Evolutionary conservation across 2,113 vertebrate genomes (phyloP).

Genomic region (Microcebus murinus): DNA sequence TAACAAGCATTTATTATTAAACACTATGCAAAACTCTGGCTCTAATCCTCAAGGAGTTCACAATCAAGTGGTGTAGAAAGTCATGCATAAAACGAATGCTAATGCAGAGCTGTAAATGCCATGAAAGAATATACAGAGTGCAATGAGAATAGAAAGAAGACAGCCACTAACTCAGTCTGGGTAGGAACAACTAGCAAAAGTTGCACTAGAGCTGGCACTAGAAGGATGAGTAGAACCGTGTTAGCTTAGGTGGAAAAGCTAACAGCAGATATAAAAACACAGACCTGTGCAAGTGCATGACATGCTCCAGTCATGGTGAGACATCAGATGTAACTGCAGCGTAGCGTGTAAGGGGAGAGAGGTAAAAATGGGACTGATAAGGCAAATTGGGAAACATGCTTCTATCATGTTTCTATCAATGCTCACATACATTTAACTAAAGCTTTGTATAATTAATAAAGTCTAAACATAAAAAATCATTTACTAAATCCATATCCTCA

Average conservation of each 20-base stretch:
- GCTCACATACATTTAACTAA: background rate
- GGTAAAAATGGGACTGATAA: background rate
- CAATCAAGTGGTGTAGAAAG: conserved; percentile 25
- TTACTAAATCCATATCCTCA: background rate
- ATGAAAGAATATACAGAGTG: background rate
- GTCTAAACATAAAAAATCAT: conserved; percentile 10
- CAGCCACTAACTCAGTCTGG: background rate
- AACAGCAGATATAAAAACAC: background rate
- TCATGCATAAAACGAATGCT: background rate
- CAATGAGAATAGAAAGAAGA: background rate
- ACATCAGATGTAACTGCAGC: background rate
- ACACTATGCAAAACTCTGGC: background rate
- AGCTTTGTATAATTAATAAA: conserved; percentile 4
- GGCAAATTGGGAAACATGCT: background rate
- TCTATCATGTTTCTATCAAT: background rate
- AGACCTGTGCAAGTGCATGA: background rate
- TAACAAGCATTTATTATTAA: conserved; percentile 68
- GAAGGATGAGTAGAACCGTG: background rate
- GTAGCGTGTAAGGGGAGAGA: background rate
- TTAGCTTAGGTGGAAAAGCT: background rate
- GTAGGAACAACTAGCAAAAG: background rate
- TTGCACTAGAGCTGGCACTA: background rate
- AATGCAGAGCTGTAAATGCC: background rate
- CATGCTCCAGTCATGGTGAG: background rate
- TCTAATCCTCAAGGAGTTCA: conserved; percentile 42